phyloP scores from a whole-genome alignment of 2,113 vertebrate genomes.

The Carassius gibelio region DNA sequence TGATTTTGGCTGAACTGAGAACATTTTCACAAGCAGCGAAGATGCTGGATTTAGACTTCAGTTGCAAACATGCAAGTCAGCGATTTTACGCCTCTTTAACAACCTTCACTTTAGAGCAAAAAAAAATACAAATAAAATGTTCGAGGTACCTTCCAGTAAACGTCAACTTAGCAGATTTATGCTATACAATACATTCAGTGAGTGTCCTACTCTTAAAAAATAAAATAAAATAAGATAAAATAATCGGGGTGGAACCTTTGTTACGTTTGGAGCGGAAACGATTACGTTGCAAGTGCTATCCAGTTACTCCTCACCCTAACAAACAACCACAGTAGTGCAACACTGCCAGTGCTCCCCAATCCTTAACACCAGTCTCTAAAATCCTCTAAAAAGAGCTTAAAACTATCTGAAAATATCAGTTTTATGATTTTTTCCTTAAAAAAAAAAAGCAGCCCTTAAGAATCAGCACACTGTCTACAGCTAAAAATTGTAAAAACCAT shows the following conservation, averaged over 20 bases:
- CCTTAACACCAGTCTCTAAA: conserved; percentile 60
- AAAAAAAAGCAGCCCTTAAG: conserved; percentile 23
- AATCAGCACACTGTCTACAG: conserved; percentile 48
- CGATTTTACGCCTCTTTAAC: conserved; percentile 78
- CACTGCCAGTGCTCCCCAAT: conserved; percentile 77
- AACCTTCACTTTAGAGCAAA: conserved; percentile 91
- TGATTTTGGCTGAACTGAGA: conserved; percentile 41
- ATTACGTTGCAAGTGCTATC: conserved; percentile 81
- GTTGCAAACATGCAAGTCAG: conserved; percentile 58
- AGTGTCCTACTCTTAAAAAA: conserved; percentile 78
- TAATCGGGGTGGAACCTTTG: conserved; percentile 61
- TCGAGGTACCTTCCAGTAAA: conserved; percentile 87
- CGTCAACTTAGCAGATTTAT: conserved; percentile 80
- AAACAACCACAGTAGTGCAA: conserved; percentile 94
- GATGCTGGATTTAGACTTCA: conserved; percentile 64
- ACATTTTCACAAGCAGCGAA: conserved; percentile 51
- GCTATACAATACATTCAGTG: conserved; percentile 99
- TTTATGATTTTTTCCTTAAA: conserved; percentile 12
- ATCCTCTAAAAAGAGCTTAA: conserved; percentile 51
- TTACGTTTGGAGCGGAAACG: conserved; percentile 52
- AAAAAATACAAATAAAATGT: conserved; percentile 68
- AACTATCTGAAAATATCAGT: conserved; percentile 2
- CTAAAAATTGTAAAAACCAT: conserved; percentile 32
- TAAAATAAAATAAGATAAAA: conserved; percentile 52
- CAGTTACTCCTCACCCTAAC: conserved; percentile 79